phyloP scores from a whole-genome alignment of 2,113 vertebrate genomes.

The Phrynocephalus versicolor region DNA sequence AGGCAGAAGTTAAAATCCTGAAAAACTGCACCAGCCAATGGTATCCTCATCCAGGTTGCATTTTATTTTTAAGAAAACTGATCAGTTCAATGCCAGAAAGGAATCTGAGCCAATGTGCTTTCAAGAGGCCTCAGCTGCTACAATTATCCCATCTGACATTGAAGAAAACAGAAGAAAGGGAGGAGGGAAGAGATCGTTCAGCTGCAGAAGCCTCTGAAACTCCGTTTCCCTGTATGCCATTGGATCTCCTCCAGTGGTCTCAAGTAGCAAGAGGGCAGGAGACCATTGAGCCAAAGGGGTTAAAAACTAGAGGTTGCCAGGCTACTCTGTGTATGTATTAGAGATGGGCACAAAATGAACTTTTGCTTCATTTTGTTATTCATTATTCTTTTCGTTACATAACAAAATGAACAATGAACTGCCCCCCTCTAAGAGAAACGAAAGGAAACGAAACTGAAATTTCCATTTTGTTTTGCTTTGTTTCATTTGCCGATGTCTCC shows the following conservation, averaged over 20 bases:
- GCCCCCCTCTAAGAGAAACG: no score
- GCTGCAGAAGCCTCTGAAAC: not conserved
- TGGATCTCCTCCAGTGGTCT: not conserved
- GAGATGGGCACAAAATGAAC: no score
- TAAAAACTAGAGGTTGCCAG: not conserved
- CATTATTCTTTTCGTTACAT: no score
- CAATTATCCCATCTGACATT: not conserved
- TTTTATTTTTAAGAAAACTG: conserved; percentile 50
- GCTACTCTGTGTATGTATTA: not conserved
- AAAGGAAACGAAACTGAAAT: no score
- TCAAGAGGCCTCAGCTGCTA: conserved; percentile 5
- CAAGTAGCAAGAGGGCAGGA: not conserved
- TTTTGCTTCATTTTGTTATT: no score
- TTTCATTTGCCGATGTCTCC: no score
- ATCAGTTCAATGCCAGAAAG: conserved; percentile 58
- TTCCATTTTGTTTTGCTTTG: no score
- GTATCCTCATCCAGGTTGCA: no score
- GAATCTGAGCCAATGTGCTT: conserved; percentile 10
- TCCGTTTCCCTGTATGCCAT: not conserved
- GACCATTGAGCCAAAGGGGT: conserved; percentile 18
- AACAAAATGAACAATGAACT: no score
- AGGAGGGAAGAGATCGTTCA: not conserved
- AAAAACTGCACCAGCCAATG: no score
- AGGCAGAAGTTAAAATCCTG: no score
- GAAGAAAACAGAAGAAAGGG: not conserved